These are phyloP conservation scores for Mus minutoides DNA, from an alignment of 2,797 vertebrate species.

Conservation along the genomic window DNA sequence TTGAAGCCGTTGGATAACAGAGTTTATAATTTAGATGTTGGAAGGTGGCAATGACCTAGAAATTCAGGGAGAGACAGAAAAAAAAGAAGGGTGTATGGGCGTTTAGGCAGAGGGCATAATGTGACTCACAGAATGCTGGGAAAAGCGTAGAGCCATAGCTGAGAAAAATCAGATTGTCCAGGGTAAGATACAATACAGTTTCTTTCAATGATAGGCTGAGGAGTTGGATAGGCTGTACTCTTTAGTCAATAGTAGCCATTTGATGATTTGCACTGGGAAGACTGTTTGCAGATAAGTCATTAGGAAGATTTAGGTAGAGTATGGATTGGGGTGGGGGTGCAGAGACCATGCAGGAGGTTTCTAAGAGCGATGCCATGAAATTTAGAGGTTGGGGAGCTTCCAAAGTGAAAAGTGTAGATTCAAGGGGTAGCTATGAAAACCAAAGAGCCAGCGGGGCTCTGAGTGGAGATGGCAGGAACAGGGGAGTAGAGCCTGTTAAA, in stretches of 20 bases:
- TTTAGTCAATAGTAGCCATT: not conserved
- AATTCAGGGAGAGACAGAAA: not conserved
- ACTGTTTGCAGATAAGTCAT: not conserved
- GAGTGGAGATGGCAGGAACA: accelerated
- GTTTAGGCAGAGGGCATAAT: not conserved
- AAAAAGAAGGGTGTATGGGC: not conserved
- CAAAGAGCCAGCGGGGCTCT: not conserved
- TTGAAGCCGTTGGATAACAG: not conserved
- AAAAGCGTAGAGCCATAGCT: not conserved
- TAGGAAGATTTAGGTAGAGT: not conserved
- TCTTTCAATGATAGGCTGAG: not conserved
- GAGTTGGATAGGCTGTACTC: not conserved
- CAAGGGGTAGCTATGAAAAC: not conserved
- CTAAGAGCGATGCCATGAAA: not conserved
- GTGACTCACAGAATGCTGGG: not conserved
- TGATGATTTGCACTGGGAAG: not conserved
- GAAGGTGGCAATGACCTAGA: not conserved
- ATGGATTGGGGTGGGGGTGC: not conserved
- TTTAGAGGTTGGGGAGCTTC: not conserved
- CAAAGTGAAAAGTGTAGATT: not conserved
- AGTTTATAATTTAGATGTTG: not conserved
- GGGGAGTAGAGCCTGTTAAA: not conserved
- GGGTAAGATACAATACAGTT: not conserved
- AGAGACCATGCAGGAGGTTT: not conserved
- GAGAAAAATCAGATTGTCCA: not conserved